Conservation (phyloP, 2,888 invertebrate species). For the Fissipunctia ypsillon region DNA sequence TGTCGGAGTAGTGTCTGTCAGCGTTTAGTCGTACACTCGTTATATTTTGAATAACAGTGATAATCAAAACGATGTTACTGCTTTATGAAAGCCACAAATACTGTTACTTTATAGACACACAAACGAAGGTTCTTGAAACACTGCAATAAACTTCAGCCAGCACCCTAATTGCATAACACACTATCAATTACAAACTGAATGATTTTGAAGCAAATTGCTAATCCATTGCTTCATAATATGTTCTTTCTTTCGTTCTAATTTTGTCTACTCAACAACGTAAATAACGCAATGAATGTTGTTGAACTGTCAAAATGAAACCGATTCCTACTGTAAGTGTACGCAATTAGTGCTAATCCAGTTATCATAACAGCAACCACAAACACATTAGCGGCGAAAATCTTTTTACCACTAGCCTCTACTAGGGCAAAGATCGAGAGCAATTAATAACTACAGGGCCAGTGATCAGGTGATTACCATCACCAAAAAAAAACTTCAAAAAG, state of each 20-base stretch:
- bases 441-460: conserved; percentile 46
- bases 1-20: too few relatives aligned
- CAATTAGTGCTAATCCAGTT: too few relatives aligned
- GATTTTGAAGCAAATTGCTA: too few relatives aligned
- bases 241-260: too few relatives aligned
- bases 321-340: too few relatives aligned
- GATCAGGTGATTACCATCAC: conserved; percentile 53
- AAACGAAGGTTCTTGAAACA: background rate
- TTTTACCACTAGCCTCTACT: conserved; percentile 41
- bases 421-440: conserved; percentile 46
- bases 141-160: background rate
- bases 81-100: background rate
- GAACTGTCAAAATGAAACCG: too few relatives aligned
- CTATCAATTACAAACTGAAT: too few relatives aligned
- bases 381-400: conserved; percentile 38
- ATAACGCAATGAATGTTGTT: too few relatives aligned
- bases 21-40: too few relatives aligned
- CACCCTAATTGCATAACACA: too few relatives aligned
- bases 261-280: too few relatives aligned
- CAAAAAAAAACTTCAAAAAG: conserved; percentile 50
- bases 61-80: background rate
- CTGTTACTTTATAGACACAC: background rate
- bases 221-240: too few relatives aligned
- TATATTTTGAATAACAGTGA: background rate
- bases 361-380: conserved; percentile 16